phyloP scores from a whole-genome alignment of 2,113 vertebrate genomes.

The Pristiophorus japonicus region DNA sequence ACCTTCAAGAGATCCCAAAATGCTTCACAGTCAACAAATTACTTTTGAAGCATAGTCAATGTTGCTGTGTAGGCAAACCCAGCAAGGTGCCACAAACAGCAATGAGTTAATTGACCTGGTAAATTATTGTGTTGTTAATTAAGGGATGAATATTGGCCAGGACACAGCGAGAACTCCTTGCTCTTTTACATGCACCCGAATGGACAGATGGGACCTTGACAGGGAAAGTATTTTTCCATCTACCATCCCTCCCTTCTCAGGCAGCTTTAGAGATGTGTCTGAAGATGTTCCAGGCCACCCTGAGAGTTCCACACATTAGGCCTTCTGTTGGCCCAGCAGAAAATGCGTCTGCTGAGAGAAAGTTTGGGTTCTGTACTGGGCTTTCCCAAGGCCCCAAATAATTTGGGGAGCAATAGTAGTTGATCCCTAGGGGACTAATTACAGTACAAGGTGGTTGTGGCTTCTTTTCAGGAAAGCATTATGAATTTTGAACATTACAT shows the following conservation, averaged over 20 bases:
- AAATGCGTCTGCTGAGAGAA: neutral
- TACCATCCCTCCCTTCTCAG: neutral
- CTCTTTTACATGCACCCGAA: neutral
- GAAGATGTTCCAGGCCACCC: neutral
- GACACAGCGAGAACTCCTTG: neutral
- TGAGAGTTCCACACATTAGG: neutral
- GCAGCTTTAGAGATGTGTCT: neutral
- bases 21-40: neutral
- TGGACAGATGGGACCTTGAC: neutral
- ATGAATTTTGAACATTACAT: neutral
- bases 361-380: neutral
- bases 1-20: neutral
- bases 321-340: neutral
- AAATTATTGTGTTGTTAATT: neutral
- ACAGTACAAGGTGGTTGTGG: neutral
- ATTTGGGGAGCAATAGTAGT: neutral
- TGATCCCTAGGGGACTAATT: neutral
- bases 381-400: neutral
- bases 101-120: neutral
- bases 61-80: neutral
- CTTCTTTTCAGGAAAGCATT: neutral
- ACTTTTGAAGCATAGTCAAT: neutral
- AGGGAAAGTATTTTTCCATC: too few species aligned
- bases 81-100: neutral
- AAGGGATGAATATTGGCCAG: neutral